A percentile compares a stretch with the other conserved stretches of the same genome.
Evolutionary conservation across 1,140 invertebrate species (phyloP).

Genomic region (Leptinotarsa defecta): DNA sequence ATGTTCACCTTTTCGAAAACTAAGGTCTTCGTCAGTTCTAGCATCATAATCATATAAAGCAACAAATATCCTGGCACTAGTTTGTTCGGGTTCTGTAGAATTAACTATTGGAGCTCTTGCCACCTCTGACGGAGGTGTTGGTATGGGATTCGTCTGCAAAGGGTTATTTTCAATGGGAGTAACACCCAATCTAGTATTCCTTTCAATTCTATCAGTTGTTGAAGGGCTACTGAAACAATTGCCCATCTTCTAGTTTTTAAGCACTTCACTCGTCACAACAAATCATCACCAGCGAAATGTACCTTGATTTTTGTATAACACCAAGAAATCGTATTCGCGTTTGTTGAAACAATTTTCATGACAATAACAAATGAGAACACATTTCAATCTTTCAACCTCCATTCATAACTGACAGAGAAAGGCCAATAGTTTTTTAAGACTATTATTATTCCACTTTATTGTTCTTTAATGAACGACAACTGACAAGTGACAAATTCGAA

Average conservation of each 20-base stretch:
- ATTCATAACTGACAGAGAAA: constrained; percentile 32
- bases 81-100: constrained; percentile 64
- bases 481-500: not conserved
- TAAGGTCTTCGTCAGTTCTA: constrained; percentile 96
- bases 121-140: constrained; percentile 68
- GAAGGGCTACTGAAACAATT: constrained; percentile 73
- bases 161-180: constrained; percentile 63
- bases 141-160: constrained; percentile 67
- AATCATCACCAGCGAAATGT: constrained; percentile 23
- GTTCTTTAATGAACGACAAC: too few relatives aligned
- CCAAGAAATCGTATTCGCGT: not conserved
- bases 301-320: not conserved
- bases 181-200: constrained; percentile 53
- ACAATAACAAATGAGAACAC: constrained; percentile 14
- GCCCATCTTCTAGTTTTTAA: constrained; percentile 61
- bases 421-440: constrained; percentile 24
- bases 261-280: constrained; percentile 40
- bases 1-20: constrained; percentile 97
- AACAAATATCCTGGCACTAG: constrained; percentile 88
- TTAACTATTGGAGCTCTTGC: constrained; percentile 63
- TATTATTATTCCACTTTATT: too few relatives aligned
- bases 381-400: constrained; percentile 34
- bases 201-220: constrained; percentile 68
- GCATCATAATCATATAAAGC: constrained; percentile 99
- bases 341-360: constrained; percentile 12